Evolutionary conservation across 2,888 invertebrate genomes (phyloP).

Genomic region (Drosophila limbata): DNA sequence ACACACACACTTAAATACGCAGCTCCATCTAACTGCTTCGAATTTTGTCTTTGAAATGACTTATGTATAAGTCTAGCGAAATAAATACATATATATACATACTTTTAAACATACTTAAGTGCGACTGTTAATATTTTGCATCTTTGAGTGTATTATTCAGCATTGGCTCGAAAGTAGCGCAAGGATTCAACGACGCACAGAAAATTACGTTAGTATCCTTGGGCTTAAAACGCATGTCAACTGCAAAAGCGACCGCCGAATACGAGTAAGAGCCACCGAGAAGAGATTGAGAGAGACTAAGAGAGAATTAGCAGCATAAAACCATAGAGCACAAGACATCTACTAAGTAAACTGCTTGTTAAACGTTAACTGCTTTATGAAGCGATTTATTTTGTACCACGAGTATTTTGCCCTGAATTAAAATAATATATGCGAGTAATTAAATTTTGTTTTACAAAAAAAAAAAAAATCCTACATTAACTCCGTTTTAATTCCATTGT

Average conservation of each 20-base stretch:
- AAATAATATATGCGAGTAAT: too few species aligned
- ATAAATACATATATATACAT: neutral
- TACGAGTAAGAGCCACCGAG: neutral
- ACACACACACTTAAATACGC: neutral
- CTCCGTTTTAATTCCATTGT: too few species aligned
- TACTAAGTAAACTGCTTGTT: slow-evolving; percentile 11
- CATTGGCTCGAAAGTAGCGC: slow-evolving; percentile 71
- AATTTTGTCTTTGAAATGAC: slow-evolving; percentile 29
- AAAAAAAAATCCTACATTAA: too few species aligned
- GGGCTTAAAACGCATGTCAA: slow-evolving; percentile 50
- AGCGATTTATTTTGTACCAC: slow-evolving; percentile 10
- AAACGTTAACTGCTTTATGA: slow-evolving; percentile 16
- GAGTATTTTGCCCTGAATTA: neutral
- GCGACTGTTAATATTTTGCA: slow-evolving; percentile 55
- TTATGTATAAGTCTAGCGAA: slow-evolving; percentile 8
- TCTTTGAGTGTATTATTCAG: slow-evolving; percentile 65
- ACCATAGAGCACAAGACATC: slow-evolving; percentile 1
- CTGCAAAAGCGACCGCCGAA: slow-evolving; percentile 22
- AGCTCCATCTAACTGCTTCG: slow-evolving; percentile 7
- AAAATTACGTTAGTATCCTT: slow-evolving; percentile 65
- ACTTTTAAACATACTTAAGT: slow-evolving; percentile 30
- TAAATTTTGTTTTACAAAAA: too few species aligned
- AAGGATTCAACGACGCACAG: slow-evolving; percentile 71
- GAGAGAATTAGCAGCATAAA: slow-evolving; percentile 10
- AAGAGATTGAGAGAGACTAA: too few species aligned